These are phyloP conservation scores for Ptychobarbus kaznakovi DNA, from an alignment of 2,797 vertebrate species.

Conservation along the genomic window DNA sequence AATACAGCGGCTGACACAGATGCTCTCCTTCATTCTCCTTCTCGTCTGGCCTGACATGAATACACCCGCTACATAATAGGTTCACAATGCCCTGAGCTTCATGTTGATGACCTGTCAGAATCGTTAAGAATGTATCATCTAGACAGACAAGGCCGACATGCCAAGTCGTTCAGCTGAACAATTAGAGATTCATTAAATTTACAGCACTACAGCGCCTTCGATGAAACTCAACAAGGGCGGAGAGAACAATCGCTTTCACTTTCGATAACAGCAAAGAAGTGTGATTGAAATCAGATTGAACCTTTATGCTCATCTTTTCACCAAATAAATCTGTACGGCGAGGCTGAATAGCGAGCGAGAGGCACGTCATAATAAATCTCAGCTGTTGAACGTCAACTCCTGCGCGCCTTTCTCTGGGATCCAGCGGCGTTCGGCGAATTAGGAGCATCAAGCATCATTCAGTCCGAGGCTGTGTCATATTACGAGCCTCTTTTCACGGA, in stretches of 20 bases:
- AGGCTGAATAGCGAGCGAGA: neutral
- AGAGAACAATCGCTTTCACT: neutral
- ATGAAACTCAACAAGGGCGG: constrained; percentile 36
- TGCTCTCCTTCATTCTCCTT: constrained; percentile 28
- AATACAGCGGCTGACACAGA: constrained; percentile 38
- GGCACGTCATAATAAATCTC: constrained; percentile 30
- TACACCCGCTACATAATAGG: constrained; percentile 25
- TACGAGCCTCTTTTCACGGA: constrained; percentile 1
- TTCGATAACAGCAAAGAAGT: constrained; percentile 7
- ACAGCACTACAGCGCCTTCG: constrained; percentile 28
- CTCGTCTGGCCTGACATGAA: constrained; percentile 30
- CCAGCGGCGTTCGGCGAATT: neutral
- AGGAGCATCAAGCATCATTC: constrained; percentile 30
- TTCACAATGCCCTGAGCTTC: constrained; percentile 27
- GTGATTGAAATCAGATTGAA: constrained; percentile 20
- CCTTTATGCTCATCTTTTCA: constrained; percentile 24
- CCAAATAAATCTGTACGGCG: neutral
- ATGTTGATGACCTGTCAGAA: constrained; percentile 44
- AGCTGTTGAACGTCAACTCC: constrained; percentile 20
- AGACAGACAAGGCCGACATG: constrained; percentile 24
- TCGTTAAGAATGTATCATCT: constrained; percentile 12
- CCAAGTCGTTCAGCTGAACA: constrained; percentile 16
- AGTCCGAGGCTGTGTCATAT: constrained; percentile 15
- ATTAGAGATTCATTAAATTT: constrained; percentile 44
- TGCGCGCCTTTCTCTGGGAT: neutral